phyloP scores from a whole-genome alignment of 1,140 invertebrate species.

The Drosophila pseudoobscura region DNA sequence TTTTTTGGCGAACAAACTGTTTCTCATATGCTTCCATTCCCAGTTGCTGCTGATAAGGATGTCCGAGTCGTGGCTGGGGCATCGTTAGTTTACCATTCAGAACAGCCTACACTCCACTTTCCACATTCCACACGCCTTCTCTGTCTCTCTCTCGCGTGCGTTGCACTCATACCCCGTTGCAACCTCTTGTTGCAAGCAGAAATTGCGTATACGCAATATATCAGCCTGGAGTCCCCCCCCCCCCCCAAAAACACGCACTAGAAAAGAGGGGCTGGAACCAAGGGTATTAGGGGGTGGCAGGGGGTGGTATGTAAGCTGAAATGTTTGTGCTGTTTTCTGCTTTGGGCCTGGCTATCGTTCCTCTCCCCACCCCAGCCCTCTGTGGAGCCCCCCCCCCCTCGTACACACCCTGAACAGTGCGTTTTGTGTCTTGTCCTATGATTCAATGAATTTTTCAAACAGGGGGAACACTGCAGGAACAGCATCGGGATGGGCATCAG shows the following conservation, averaged over 20 bases:
- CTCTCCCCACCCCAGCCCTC: neutral
- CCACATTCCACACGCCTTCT: too few species aligned
- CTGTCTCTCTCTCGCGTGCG: neutral
- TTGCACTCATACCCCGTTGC: too few species aligned
- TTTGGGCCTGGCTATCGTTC: constrained; percentile 42
- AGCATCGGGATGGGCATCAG: neutral
- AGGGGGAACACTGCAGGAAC: constrained; percentile 27
- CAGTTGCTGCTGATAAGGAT: constrained; percentile 57
- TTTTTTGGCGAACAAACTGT: constrained; percentile 3
- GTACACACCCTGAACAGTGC: constrained; percentile 11
- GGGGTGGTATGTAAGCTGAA: constrained; percentile 36
- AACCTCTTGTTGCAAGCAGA: too few species aligned
- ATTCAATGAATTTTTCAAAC: constrained; percentile 79
- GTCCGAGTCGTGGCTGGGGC: constrained; percentile 57
- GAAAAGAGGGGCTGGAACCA: neutral
- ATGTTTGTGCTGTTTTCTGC: constrained; percentile 53
- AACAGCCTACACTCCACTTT: neutral
- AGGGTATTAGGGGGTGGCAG: too few species aligned
- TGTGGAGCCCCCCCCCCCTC: too few species aligned
- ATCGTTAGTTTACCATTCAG: constrained; percentile 59
- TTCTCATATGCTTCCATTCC: constrained; percentile 12
- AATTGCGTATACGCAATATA: constrained; percentile 71
- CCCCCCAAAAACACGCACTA: constrained; percentile 48
- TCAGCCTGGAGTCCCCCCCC: constrained; percentile 39
- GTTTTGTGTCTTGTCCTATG: constrained; percentile 60